Percentiles rank a stretch among this genome's conserved stretches.
These are phyloP conservation scores for Poecile montanus DNA, from an alignment of 2,797 vertebrate species.

Conservation along the genomic window DNA sequence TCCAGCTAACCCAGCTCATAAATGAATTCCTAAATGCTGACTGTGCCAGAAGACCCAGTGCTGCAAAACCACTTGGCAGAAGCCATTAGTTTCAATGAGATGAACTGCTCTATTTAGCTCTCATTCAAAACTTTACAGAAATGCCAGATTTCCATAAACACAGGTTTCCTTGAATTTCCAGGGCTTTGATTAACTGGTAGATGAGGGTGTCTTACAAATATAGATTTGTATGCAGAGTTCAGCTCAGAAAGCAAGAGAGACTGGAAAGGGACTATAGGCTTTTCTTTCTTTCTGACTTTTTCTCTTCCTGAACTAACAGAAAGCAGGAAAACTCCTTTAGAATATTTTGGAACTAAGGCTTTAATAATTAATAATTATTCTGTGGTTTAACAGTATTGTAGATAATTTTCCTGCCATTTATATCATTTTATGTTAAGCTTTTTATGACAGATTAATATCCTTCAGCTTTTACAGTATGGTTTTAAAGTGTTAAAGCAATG, in stretches of 20 bases:
- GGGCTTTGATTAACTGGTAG: constrained; percentile 81
- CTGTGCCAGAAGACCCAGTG: constrained; percentile 86
- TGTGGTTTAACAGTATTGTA: constrained; percentile 60
- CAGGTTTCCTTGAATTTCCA: constrained; percentile 82
- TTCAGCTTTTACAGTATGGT: constrained; percentile 53
- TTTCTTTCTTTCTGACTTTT: constrained; percentile 56
- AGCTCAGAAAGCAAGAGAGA: constrained; percentile 54
- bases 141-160: constrained; percentile 84
- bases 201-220: constrained; percentile 77
- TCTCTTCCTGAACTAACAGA: constrained; percentile 60
- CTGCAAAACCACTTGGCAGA: constrained; percentile 91
- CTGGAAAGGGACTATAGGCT: constrained; percentile 46
- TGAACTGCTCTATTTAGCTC: constrained; percentile 84
- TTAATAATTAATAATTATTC: constrained; percentile 70
- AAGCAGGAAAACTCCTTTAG: constrained; percentile 49
- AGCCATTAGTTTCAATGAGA: constrained; percentile 84
- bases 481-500: constrained; percentile 61
- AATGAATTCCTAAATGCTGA: constrained; percentile 92
- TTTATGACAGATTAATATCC: constrained; percentile 70
- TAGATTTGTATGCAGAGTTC: constrained; percentile 76
- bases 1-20: constrained; percentile 87
- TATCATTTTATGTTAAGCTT: constrained; percentile 61
- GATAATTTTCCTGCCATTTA: constrained; percentile 62
- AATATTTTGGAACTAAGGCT: constrained; percentile 35
- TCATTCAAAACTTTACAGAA: constrained; percentile 82